Base-by-base conservation (phyloP, 2,113 vertebrate species). In the Eulemur rufifrons region DNA sequence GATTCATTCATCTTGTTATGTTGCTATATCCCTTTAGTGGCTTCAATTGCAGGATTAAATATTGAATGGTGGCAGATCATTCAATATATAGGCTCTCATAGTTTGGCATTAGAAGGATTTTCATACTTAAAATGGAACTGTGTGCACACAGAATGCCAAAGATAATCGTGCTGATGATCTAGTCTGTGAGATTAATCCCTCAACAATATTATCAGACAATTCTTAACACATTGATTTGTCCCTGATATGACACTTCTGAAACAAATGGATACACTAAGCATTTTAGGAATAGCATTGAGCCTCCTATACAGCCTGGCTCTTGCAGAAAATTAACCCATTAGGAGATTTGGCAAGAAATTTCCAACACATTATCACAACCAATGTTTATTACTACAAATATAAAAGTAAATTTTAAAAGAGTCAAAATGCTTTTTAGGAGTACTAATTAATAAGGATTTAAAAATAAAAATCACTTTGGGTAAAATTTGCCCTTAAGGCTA, bases 1-100 rank as follows among this genome's bases (percentile, higher is more conserved):
- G 98, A 98, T 99, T 99, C 99, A 99, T 99, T 99, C 99, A 99
- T 99, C 99, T 99, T 99, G 99, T 99, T 99, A 99, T 98, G 98
- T 98, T 97, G 97, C 98, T 98, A 93, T 99, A 99, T 99, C 99
- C 99, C 99, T 99, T 99, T 99, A 99, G 99, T 98, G 98, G 98
- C 98, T 98, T 99, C 99, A 98, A 97, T 99, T 99, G 99, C 97
- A 98, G 99, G 99, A 99, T 99, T 99, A 99, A 99, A 99, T 99
- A 99, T 98, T 98, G 98, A 99, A 98, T 99, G 98, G 98, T 98
- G 99, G 98, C 98, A 98, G 98, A 98, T 98, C 98, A 98, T 99
- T 99, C 98, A 98, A 98, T 99, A 99, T 97, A 96, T 97, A 95
- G 97, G 98, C 97, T 96, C 95, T 98, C 97, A 88, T 97, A 42